Evolutionary conservation across 1,140 invertebrate genomes (phyloP).

Genomic region (Euura saliciscinereae): DNA sequence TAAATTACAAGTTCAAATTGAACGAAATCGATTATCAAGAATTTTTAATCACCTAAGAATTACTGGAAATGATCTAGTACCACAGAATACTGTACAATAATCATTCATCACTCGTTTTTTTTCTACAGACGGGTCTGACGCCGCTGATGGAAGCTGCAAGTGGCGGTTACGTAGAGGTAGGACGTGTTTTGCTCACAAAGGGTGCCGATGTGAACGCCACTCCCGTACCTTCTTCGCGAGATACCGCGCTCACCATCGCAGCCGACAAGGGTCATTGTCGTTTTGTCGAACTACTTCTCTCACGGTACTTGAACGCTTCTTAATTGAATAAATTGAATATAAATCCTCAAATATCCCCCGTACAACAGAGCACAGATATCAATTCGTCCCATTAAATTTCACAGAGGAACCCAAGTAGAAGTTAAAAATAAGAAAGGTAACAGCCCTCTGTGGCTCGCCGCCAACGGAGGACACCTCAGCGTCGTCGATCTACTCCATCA

Average conservation of each 20-base stretch:
- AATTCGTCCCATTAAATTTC: slow-evolving; percentile 1
- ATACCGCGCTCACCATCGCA: slow-evolving; percentile 98
- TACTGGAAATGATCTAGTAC: no score
- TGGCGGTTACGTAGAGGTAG: slow-evolving; percentile 98
- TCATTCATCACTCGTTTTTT: not conserved
- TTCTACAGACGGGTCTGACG: slow-evolving; percentile 86
- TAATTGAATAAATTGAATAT: no score
- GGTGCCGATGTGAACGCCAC: slow-evolving; percentile 98
- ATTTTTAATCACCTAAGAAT: no score
- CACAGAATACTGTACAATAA: no score
- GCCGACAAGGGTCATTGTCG: slow-evolving; percentile 98
- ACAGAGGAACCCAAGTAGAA: slow-evolving; percentile 86
- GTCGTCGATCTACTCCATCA: slow-evolving; percentile 93
- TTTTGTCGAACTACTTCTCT: slow-evolving; percentile 88
- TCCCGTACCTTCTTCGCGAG: slow-evolving; percentile 95
- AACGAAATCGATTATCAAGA: no score
- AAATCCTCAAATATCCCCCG: no score
- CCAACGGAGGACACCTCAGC: slow-evolving; percentile 95
- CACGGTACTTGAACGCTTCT: slow-evolving; percentile 43
- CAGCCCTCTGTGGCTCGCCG: slow-evolving; percentile 96
- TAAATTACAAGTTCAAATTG: no score
- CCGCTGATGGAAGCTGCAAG: slow-evolving; percentile 99
- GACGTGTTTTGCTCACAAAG: slow-evolving; percentile 92
- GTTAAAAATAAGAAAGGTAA: slow-evolving; percentile 99
- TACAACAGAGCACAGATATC: no score